Evolutionary conservation across 1,140 invertebrate species (phyloP).

Genomic region (roundworm (Caenorhabditis elegans)): WBcel235 BX284602.5:113001-113500

Average conservation of each 20-base stretch:
- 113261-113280: slow-evolving; percentile 42
- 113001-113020: slow-evolving; percentile 16
- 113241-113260: not conserved
- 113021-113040: slow-evolving; percentile 22
- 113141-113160: not conserved
- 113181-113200: not conserved
- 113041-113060: not conserved
- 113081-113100: not conserved
- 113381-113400: slow-evolving; percentile 36
- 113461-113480: no score
- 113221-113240: not conserved
- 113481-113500: slow-evolving; percentile 49
- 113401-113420: slow-evolving; percentile 42
- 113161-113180: not conserved
- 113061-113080: not conserved
- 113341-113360: not conserved
- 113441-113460: no score
- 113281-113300: slow-evolving; percentile 20
- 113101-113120: not conserved
- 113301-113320: not conserved
- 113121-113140: not conserved
- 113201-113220: not conserved
- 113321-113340: not conserved
- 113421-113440: slow-evolving; percentile 44
- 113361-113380: slow-evolving; percentile 31